Percentiles rank a stretch among this genome's conserved stretches.
Evolutionary conservation across 1,140 invertebrate genomes (phyloP).

Genomic region (Meteorus sp.): DNA sequence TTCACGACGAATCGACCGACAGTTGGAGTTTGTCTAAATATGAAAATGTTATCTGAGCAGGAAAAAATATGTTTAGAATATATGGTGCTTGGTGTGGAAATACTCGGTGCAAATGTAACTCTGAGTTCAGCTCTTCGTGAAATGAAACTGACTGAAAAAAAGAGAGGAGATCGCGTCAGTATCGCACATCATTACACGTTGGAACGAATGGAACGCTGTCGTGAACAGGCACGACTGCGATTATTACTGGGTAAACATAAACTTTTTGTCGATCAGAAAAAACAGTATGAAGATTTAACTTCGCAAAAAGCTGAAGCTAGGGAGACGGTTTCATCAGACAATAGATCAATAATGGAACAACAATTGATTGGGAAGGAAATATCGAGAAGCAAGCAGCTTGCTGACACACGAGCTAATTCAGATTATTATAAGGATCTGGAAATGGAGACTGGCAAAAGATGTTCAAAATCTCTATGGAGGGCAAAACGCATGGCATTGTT

Average conservation of each 20-base stretch:
- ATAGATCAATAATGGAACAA: slow-evolving; percentile 55
- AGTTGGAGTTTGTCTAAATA: slow-evolving; percentile 62
- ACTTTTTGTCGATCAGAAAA: slow-evolving; percentile 47
- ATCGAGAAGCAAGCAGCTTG: slow-evolving; percentile 34
- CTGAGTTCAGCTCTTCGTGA: slow-evolving; percentile 44
- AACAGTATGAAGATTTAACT: slow-evolving; percentile 57
- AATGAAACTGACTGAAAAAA: slow-evolving; percentile 39
- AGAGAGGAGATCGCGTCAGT: slow-evolving; percentile 41
- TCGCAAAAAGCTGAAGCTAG: slow-evolving; percentile 52
- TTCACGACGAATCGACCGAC: slow-evolving; percentile 60
- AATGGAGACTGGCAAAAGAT: slow-evolving; percentile 60
- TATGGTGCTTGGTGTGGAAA: slow-evolving; percentile 37
- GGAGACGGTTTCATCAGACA: slow-evolving; percentile 55
- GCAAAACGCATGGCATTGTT: slow-evolving; percentile 63
- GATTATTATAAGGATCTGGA: slow-evolving; percentile 64
- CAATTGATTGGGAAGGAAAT: slow-evolving; percentile 41
- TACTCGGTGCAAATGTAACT: slow-evolving; percentile 40
- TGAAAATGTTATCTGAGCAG: slow-evolving; percentile 59
- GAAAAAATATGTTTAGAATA: slow-evolving; percentile 59
- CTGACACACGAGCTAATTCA: slow-evolving; percentile 53
- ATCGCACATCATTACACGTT: slow-evolving; percentile 43
- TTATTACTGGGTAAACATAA: slow-evolving; percentile 52
- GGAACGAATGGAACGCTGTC: slow-evolving; percentile 41
- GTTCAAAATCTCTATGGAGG: slow-evolving; percentile 62
- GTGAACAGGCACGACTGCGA: slow-evolving; percentile 40